Evolutionary conservation across 2,797 vertebrate species (phyloP), one percentile per base, ranked within the genome.

Genomic region (Intellagama lesueurii): DNA sequence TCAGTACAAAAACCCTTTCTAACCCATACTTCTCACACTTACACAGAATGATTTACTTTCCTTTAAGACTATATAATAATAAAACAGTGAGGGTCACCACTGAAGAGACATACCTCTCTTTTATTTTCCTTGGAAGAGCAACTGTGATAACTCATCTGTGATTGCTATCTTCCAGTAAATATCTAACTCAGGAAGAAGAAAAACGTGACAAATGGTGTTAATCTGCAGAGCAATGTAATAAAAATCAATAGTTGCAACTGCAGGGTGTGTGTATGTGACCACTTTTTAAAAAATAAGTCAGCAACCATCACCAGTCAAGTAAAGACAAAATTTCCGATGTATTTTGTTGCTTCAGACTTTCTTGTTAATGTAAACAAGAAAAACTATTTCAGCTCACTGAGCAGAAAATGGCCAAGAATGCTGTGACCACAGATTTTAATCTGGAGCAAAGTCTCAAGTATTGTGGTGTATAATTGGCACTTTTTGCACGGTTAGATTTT

Each of bases 61-160:
- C 87, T 85, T 64, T 75, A 79, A 86, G 81, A 92, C 92, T 91
- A 26, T 14, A 83, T 76, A n/a, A 89, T 82, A 89, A 90, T 87
- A 92, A 91, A 91, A 93, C 92, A 91, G 89, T 86, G 87, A 83
- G 49, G 95, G 88, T 91, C 91, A 92, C 90, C 88, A 87, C 68
- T 89, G 92, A 92, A 93, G 79, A 91, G n/a, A 88, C 88, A 95
- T 94, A 90, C 91, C 85, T 95, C 92, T 92, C 92, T 91, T 92
- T 94, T 89, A 94, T 91, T 92, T 93, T 93, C 93, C 89, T 94
- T 89, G 76, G 56, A 92, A 94, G 92, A 91, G 91, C 44, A 94
- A 89, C 86, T 80, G 88, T 94, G 92, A 92, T 95, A 95, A 94
- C 80, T 95, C 90, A 94, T 79, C 91, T 82, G 82, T 84, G 92